Evolutionary conservation across 1,140 invertebrate species (phyloP).

Genomic region (Homarus americanus): DNA sequence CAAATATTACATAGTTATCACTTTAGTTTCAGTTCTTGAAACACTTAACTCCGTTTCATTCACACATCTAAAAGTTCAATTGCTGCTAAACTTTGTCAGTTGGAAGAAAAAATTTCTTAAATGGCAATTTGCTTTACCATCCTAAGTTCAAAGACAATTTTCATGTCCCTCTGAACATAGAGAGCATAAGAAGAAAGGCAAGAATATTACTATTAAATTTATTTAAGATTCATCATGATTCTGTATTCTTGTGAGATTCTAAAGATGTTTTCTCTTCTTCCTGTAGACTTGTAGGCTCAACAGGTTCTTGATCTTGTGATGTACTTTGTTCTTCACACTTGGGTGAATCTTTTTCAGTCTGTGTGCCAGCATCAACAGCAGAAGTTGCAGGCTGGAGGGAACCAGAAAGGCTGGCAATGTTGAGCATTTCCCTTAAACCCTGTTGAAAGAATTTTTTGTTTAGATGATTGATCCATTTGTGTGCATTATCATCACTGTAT

Average conservation of each 20-base stretch:
- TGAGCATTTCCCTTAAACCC: conserved; percentile 73
- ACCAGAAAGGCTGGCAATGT: conserved; percentile 70
- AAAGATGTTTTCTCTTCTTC: not conserved
- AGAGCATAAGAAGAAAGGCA: conserved; percentile 40
- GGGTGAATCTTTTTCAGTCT: conserved; percentile 51
- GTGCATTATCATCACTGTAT: too few relatives aligned
- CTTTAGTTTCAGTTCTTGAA: not conserved
- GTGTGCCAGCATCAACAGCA: conserved; percentile 62
- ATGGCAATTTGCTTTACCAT: not conserved
- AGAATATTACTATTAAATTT: conserved; percentile 3
- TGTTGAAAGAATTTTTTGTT: conserved; percentile 33
- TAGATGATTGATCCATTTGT: too few relatives aligned
- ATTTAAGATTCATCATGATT: conserved; percentile 36
- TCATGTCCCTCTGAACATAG: conserved; percentile 27
- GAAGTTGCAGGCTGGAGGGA: conserved; percentile 36
- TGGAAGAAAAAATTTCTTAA: not conserved
- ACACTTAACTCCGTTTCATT: not conserved
- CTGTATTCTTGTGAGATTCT: conserved; percentile 27
- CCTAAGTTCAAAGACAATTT: not conserved
- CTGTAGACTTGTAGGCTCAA: not conserved
- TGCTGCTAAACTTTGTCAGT: not conserved
- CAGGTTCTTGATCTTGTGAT: not conserved
- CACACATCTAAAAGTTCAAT: not conserved
- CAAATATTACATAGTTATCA: not conserved
- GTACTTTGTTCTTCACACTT: not conserved